Conservation (phyloP, 2,113 vertebrate genomes). For the Cyanoramphus novaezelandiae region DNA sequence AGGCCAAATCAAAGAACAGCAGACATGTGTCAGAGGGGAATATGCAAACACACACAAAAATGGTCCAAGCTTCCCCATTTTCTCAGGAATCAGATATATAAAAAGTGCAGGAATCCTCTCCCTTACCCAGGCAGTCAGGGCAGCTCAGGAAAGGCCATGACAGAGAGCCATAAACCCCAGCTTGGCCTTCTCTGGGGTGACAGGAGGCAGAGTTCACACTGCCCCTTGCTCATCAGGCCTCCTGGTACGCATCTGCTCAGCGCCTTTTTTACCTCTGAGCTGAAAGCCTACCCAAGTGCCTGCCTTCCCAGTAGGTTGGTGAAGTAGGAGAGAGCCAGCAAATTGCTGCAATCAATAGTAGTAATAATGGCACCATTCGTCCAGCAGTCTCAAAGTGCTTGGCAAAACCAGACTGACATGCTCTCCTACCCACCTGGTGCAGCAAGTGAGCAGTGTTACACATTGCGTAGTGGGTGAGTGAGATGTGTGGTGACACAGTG, state of each 20-base stretch:
- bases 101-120: neutral
- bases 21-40: neutral
- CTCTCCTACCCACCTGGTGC: accelerated
- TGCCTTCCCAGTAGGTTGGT: neutral
- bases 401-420: neutral
- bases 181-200: neutral
- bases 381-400: neutral
- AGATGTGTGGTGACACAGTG: accelerated
- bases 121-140: neutral
- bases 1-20: neutral
- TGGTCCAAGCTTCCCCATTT: neutral
- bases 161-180: neutral
- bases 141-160: neutral
- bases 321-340: neutral
- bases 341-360: accelerated
- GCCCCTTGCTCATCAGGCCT: accelerated
- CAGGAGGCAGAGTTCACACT: neutral
- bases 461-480: neutral
- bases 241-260: neutral
- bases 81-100: neutral
- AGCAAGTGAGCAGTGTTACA: accelerated
- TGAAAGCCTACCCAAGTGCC: neutral
- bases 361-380: neutral
- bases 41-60: constrained; percentile 28
- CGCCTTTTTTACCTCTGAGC: neutral